Conservation (phyloP, 2,113 vertebrate species). For the Rhinolophus sinicus region DNA sequence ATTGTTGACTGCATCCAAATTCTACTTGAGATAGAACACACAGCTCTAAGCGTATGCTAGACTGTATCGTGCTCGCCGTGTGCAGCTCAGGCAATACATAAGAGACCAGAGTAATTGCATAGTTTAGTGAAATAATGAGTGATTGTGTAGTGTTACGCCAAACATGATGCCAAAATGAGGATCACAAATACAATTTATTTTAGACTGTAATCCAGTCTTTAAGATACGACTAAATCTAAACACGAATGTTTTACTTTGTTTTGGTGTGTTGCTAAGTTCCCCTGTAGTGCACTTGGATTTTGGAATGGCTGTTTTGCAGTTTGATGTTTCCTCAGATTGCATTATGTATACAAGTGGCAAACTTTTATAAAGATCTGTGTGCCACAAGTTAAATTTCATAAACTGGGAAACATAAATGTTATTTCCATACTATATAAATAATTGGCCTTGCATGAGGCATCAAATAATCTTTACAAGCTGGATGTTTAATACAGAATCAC, state of each 20-base stretch:
- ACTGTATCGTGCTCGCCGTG: accelerated
- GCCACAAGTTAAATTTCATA: slow-evolving; percentile 25
- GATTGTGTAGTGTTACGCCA: neutral
- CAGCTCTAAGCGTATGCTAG: accelerated
- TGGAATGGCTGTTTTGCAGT: slow-evolving; percentile 54
- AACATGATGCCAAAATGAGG: slow-evolving; percentile 72
- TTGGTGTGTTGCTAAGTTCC: slow-evolving; percentile 84
- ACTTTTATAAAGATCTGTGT: neutral
- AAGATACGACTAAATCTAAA: slow-evolving; percentile 74
- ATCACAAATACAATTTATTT: slow-evolving; percentile 63
- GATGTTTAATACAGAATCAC: neutral
- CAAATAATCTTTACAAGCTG: slow-evolving; percentile 37
- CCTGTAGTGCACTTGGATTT: slow-evolving; percentile 39
- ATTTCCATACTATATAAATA: slow-evolving; percentile 53
- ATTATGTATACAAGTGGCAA: neutral
- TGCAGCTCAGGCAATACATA: neutral
- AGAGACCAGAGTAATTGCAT: slow-evolving; percentile 49
- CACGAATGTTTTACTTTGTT: slow-evolving; percentile 82
- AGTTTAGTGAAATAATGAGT: slow-evolving; percentile 33
- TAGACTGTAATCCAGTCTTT: slow-evolving; percentile 77
- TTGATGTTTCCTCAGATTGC: slow-evolving; percentile 12
- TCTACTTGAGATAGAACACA: neutral
- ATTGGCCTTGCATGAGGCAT: neutral
- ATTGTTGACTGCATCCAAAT: neutral
- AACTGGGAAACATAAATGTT: slow-evolving; percentile 49